Evolutionary conservation across 2,797 vertebrate species (phyloP).

Genomic region (Ceyx erithaca): DNA sequence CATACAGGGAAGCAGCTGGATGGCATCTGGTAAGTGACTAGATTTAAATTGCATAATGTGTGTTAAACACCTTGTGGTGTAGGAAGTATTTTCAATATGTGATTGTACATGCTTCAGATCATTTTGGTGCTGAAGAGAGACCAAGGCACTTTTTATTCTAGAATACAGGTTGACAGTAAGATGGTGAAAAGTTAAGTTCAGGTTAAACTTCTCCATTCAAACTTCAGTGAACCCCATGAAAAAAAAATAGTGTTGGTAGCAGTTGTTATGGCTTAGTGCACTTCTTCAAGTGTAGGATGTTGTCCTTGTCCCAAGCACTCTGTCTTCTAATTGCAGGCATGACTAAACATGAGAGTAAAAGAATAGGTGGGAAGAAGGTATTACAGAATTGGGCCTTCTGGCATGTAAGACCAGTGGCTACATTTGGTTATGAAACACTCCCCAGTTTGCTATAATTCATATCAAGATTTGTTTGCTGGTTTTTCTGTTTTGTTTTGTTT

Average conservation of each 20-base stretch:
- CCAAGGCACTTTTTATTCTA: neutral
- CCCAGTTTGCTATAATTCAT: neutral
- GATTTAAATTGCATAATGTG: conserved; percentile 18
- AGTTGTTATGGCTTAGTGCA: neutral
- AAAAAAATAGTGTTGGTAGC: neutral
- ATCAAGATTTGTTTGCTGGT: neutral
- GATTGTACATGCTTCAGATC: neutral
- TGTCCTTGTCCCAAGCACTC: neutral
- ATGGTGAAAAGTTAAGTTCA: neutral
- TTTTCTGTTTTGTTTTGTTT: neutral
- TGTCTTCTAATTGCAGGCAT: neutral
- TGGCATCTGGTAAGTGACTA: conserved; percentile 93
- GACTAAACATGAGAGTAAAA: neutral
- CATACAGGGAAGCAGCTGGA: conserved; percentile 97
- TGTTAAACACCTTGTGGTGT: neutral
- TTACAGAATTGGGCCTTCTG: neutral
- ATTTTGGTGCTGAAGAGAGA: neutral
- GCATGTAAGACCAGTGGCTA: neutral
- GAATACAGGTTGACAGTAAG: neutral
- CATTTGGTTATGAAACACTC: neutral
- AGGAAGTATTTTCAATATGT: neutral
- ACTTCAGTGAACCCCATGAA: neutral
- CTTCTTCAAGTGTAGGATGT: neutral
- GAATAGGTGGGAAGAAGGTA: neutral
- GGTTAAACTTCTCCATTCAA: neutral